A percentile compares a stretch with the other conserved stretches of the same genome.
Evolutionary conservation across 2,797 vertebrate species (phyloP).

Genomic region (Alouatta caraya): DNA sequence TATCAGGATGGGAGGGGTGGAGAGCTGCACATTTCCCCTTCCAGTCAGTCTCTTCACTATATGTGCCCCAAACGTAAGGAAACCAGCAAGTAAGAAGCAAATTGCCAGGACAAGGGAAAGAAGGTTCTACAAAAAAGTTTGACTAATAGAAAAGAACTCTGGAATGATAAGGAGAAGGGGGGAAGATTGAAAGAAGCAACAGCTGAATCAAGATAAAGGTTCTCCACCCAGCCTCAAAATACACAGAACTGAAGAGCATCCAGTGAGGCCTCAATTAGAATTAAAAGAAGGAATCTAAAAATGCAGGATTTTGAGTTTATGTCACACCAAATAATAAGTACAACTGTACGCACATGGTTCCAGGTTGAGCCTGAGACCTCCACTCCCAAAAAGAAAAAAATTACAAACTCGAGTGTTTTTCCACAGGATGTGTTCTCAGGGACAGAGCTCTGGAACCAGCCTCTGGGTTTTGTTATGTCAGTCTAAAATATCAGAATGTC

Average conservation of each 20-base stretch:
- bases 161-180: conserved; percentile 56
- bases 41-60: conserved; percentile 60
- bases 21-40: conserved; percentile 74
- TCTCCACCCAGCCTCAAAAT: conserved; percentile 80
- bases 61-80: conserved; percentile 64
- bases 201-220: conserved; percentile 70
- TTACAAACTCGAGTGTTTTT: background rate
- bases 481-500: background rate
- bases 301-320: conserved; percentile 66
- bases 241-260: conserved; percentile 78
- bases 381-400: background rate
- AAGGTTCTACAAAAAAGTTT: conserved; percentile 32
- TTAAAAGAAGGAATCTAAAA: conserved; percentile 72
- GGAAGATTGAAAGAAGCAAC: conserved; percentile 50
- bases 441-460: background rate
- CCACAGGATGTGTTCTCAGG: background rate
- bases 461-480: conserved; percentile 36
- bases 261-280: conserved; percentile 78
- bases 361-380: conserved; percentile 25
- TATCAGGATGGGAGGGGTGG: conserved; percentile 50
- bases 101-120: conserved; percentile 41
- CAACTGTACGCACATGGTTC: background rate
- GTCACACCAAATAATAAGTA: conserved; percentile 49
- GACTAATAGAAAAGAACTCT: conserved; percentile 51
- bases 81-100: conserved; percentile 80